Evolutionary conservation across 2,888 invertebrate genomes (phyloP), one percentile per base, ranked within the genome.

Genomic region (Oscheius sp.): DNA sequence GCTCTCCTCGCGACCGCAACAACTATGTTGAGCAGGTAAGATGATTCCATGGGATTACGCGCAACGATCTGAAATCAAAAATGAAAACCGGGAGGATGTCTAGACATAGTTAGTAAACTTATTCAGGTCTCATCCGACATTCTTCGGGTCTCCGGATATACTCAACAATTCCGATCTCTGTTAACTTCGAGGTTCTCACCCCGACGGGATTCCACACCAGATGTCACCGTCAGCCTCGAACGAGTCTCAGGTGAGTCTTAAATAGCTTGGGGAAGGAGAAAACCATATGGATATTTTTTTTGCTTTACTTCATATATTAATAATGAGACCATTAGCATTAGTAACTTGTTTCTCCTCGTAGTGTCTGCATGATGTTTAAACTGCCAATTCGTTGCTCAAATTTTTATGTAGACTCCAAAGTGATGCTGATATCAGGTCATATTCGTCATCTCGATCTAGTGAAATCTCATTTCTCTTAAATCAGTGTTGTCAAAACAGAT

Each of bases 111-210:
- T 17, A 41, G 12, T 41, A 41, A 14, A 33, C 12, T 22, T n/a
- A 28, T 81, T 50, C 74, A 84, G 84, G 84, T 84, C 2, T 80
- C 80, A 2, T 81, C 84, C 14, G 84, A 84, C 65, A 85, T 84
- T 47, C 76, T 84, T 1, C 77, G 81, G 2, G 84, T 84, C n/a
- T 79, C 80, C 45, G 84, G 84, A 32, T 84, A 85, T 71, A 80
- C 84, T 4, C 80, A 82, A 67, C 84, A 85, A 65, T 84, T 84
- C 63, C 81, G 82, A 8, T 80, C 80, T 30, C 71, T 84, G 5
- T 73, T 84, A 22, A 78, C 84, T 5, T 77, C 80, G 14, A 54
- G 72, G 14, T 73, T 77, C 41, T 72, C 80, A 17, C 77, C 74
- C 6, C 38, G 82, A 3, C 67, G 82, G 2, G 80, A 81, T 44